A percentile compares a stretch with the other conserved stretches of the same genome.
Evolutionary conservation across 2,797 vertebrate species (phyloP).

Genomic region (Macroramphosus scolopax): DNA sequence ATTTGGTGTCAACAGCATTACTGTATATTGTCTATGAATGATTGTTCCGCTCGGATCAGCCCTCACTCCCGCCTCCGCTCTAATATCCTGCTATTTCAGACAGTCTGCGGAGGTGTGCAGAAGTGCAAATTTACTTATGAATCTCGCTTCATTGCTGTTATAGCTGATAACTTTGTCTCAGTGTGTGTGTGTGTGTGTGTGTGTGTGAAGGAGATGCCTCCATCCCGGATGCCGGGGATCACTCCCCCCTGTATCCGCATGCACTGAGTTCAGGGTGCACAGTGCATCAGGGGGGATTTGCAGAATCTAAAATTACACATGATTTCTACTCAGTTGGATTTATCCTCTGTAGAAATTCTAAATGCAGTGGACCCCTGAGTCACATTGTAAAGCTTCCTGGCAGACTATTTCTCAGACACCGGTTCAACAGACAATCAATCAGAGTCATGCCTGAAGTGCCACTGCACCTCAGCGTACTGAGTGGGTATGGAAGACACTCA

Average conservation of each 20-base stretch:
- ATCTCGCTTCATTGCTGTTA: slow-evolving; percentile 14
- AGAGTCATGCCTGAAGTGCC: slow-evolving; percentile 42
- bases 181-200: slow-evolving; percentile 14
- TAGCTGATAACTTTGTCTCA: slow-evolving; percentile 21
- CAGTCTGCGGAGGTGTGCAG: slow-evolving; percentile 28
- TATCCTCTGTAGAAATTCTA: slow-evolving; percentile 8
- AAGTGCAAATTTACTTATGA: slow-evolving; percentile 26
- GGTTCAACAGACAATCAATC: slow-evolving; percentile 63
- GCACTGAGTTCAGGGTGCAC: no score
- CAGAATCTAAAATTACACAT: slow-evolving; percentile 45
- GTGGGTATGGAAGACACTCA: slow-evolving; percentile 37
- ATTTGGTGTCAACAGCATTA: slow-evolving; percentile 4
- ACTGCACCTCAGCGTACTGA: slow-evolving; percentile 26
- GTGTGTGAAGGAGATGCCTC: not conserved
- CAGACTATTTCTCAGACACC: slow-evolving; percentile 56
- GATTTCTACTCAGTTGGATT: slow-evolving; percentile 47
- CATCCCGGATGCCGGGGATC: no score
- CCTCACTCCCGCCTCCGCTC: slow-evolving; percentile 11
- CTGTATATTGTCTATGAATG: not conserved
- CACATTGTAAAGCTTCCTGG: slow-evolving; percentile 48
- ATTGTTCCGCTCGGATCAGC: slow-evolving; percentile 13
- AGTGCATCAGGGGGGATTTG: no score
- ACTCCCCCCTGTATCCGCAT: no score
- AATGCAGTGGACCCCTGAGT: slow-evolving; percentile 20
- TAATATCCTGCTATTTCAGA: slow-evolving; percentile 45